Evolutionary conservation across 1,140 invertebrate species (phyloP), one percentile per base, ranked within the genome.

Genomic region (Anoplophora glabripennis): DNA sequence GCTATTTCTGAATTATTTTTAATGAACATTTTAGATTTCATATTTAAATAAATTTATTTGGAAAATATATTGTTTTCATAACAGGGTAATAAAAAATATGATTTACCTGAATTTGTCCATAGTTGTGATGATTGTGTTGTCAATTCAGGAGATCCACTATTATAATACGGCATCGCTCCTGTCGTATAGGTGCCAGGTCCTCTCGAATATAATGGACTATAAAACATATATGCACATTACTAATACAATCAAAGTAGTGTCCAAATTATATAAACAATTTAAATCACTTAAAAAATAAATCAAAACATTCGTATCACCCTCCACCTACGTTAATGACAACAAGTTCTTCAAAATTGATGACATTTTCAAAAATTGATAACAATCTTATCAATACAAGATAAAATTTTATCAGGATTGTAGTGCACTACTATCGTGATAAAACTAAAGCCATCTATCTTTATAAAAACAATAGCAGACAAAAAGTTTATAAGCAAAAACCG

Each of bases 61-160:
- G 21, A 28, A 28, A 28, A 28, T 28, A 3, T 28, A 3, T 3
- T 28, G 5, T 28, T 28, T 28, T 28, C 21, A 28, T 3, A 28
- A 3, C 21, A 28, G 3, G 5, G 5, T 28, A 21, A 47, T 47
- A 37, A 1, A 37, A 38, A 48, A 48, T 18, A 4, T 0, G 34
- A 60, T 60, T 70, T 64, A 74, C 72, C 72, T 60, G 70, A 59
- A 57, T 72, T 72, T 15, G 63, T 63, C 72, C 72, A 74, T n/a
- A 73, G 17, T 55, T 72, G 64, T 53, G 70, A 53, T 51, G 62
- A 34, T 59, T 61, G 44, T 18, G 53, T 46, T 17, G 61, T 53
- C 10, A 67, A 38, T 54, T 68, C 70, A 5, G 71, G 68, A 4
- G 72, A 71, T 38, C 63, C 62, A 4, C 61, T 69, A 36, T 59